phyloP scores from a whole-genome alignment of 2,888 invertebrate species.

The Drosophila differens region DNA sequence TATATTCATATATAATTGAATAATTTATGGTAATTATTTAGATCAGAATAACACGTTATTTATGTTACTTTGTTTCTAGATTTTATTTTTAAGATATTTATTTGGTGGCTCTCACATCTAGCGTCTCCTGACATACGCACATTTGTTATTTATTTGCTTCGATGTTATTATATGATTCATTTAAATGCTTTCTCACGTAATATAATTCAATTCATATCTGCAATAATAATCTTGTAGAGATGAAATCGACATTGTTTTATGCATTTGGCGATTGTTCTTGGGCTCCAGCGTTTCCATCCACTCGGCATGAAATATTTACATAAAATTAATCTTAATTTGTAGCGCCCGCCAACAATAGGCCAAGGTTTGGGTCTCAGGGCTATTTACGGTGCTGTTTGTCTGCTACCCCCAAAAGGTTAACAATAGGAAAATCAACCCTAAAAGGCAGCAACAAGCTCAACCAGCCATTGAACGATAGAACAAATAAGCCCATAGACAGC shows the following conservation, averaged over 20 bases:
- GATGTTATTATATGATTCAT: conserved; percentile 25
- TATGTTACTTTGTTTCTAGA: not conserved
- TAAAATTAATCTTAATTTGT: conserved; percentile 68
- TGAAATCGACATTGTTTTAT: conserved; percentile 54
- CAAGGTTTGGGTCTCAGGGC: not conserved
- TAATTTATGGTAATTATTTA: not conserved
- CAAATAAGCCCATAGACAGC: conserved; percentile 39
- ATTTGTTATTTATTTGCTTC: conserved; percentile 1
- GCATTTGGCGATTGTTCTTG: conserved; percentile 38
- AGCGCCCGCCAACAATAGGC: conserved; percentile 39
- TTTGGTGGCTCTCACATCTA: not conserved
- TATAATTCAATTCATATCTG: conserved; percentile 52
- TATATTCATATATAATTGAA: not conserved
- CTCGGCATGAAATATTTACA: conserved; percentile 62
- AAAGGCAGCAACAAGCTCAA: conserved; percentile 35
- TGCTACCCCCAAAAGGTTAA: conserved; percentile 21
- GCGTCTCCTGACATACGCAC: not conserved
- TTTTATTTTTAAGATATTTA: not conserved
- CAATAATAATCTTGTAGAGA: conserved; percentile 43
- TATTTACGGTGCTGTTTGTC: conserved; percentile 37
- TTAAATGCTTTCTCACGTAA: conserved; percentile 44
- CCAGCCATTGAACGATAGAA: conserved; percentile 42
- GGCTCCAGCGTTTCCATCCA: conserved; percentile 16
- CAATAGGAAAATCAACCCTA: conserved; percentile 54
- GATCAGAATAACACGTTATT: not conserved